Base-by-base conservation (phyloP, 2,888 invertebrate genomes). In the Gymnosoma rotundatum region DNA sequence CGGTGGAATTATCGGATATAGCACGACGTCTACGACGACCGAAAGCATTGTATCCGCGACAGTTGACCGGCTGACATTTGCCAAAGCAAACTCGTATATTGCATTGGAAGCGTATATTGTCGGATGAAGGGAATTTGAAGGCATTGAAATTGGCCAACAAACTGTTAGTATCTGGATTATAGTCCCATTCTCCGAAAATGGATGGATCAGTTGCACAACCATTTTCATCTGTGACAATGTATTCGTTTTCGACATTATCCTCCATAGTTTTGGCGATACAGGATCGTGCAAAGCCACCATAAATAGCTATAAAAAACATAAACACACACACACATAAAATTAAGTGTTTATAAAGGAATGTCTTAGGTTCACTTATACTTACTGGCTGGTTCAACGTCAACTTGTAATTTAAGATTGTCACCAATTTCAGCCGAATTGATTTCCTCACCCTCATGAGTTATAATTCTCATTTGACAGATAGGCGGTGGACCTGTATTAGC, bases 401-500 rank as follows among this genome's bases (percentile, higher is more conserved):
- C 96, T 94, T 96, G 96, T 78, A 98, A 93, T 92, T 96, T 95
- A 45, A 98, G 94, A 91, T 97, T 96, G 89, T 98, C 97, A 88
- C 98, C 98, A 80, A 98, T 97, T 92, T 97, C 97, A 1, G 98
- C 98, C 0, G 97, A 96, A 91, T 95, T 96, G 80, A 98, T 97
- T 92, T 97, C 97, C 89, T 96, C 95, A 10, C 98, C 98, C 52
- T 95, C 95, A 66, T 95, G 94, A 36, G 97, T 96, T 25, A 97
- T 96, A 86, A 98, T 98, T 89, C 96, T 95, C 98, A 98, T 98
- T 78, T 96, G 94, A 91, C 98, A 98, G 14, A 96, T 96, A 12
- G 98, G 98, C 64, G 98, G 98, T 38, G 98, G 98, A 67, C 98
- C 98, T 0, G 98, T 98, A 90, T 98, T 98, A 56, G 98, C 98